These are phyloP conservation scores for Hypanus sabinus DNA, from an alignment of 2,113 vertebrate species.

Conservation along the genomic window DNA sequence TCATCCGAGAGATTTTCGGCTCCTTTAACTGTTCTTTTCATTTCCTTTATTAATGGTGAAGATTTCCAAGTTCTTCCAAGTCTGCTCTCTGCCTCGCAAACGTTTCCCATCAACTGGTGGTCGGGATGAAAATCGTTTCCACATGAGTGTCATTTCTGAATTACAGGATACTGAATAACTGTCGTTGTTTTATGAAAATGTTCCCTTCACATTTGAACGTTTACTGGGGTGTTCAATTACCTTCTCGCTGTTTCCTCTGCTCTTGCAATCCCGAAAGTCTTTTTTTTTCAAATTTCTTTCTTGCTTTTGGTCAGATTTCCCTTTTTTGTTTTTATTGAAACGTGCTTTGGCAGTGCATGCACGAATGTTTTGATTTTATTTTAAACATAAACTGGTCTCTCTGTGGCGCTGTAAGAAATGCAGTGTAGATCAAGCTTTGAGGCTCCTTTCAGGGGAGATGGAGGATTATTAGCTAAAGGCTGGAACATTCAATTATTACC, in stretches of 20 bases:
- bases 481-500: neutral
- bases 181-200: neutral
- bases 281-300: neutral
- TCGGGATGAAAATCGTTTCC: constrained; percentile 3
- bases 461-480: neutral
- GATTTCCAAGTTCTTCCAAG: neutral
- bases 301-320: neutral
- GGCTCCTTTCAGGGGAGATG: neutral
- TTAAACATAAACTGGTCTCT: neutral
- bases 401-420: neutral
- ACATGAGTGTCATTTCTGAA: neutral
- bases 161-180: neutral
- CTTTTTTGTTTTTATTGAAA: neutral
- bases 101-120: neutral
- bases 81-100: neutral
- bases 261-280: neutral
- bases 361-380: neutral
- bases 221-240: neutral
- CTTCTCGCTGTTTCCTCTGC: neutral
- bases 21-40: neutral
- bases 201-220: neutral
- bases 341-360: neutral
- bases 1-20: neutral
- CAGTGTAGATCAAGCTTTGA: neutral
- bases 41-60: neutral